Evolutionary conservation across 2,888 invertebrate genomes (phyloP), one percentile per base, ranked within the genome.

Genomic region (Drosophila formosana): DNA sequence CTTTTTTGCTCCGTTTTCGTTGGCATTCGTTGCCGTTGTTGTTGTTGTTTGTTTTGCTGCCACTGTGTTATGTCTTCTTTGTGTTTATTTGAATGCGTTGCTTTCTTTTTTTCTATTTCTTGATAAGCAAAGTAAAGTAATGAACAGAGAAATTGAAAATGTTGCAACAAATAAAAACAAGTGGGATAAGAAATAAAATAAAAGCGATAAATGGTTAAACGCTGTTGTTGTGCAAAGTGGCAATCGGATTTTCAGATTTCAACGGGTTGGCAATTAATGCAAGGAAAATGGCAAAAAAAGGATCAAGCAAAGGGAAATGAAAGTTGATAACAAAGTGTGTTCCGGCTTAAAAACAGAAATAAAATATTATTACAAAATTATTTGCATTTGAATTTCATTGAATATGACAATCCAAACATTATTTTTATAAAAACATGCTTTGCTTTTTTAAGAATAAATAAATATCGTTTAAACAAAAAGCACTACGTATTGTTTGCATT

Each of bases 71-170:
- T 71, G 74, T 72, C 52, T 70, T 76, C 70, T 73, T 71, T 76
- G 65, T 74, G 65, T 78, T 80, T 77, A 78, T 78, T 79, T 81
- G 56, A 78, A 79, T 81, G 81, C 65, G 66, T 50, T 65, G 67
- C 75, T 61, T 46, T 56, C 47, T 66, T 11, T 34, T 34, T 4
- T 37, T n/a, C 1, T 37, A 4, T 11, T 11, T 37, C 4, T 37
- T 73, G 86, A 83, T 86, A 83, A 88, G 80, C 72, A 83, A 80
- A 86, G 86, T 83, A 83, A 83, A 86, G 88, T 82, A 88, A 82
- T 75, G 72, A 75, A 65, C 66, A 55, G 62, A 51, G 65, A 82
- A 82, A 87, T 82, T 82, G 80, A 87, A 82, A 82, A 79, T 58
- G 65, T 26, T 60, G 69, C 76, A 50, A 37, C 62, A 57, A 39